phyloP scores from a whole-genome alignment of 2,113 vertebrate species.

The Thamnaconus septentrionalis region DNA sequence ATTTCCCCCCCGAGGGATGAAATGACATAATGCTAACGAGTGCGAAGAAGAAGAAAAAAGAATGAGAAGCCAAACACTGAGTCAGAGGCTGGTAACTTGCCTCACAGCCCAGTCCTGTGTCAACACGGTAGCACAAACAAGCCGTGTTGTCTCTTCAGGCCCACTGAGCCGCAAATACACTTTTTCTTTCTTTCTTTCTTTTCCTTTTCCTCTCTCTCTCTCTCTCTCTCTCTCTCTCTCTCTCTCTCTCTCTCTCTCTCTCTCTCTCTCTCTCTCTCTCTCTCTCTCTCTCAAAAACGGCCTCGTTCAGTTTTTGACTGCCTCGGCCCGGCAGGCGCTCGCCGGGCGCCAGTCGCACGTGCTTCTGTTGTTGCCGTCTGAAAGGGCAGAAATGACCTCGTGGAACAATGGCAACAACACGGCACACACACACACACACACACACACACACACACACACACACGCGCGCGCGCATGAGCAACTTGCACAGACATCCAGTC shows the following conservation, averaged over 20 bases:
- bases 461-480: no score
- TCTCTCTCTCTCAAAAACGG: background rate
- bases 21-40: slow-evolving; percentile 55
- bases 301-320: slow-evolving; percentile 26
- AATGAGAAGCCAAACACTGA: slow-evolving; percentile 64
- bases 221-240: no score
- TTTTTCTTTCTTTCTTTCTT: background rate
- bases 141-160: slow-evolving; percentile 38
- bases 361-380: slow-evolving; percentile 23
- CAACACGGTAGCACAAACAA: slow-evolving; percentile 47
- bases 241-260: background rate
- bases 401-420: slow-evolving; percentile 4
- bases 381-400: slow-evolving; percentile 32
- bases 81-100: slow-evolving; percentile 64
- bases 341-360: background rate
- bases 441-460: no score
- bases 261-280: no score
- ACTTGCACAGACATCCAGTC: background rate
- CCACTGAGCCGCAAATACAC: slow-evolving; percentile 42
- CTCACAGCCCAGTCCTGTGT: slow-evolving; percentile 54
- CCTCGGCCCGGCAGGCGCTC: slow-evolving; percentile 48
- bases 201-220: background rate
- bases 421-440: no score
- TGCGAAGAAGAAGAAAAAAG: slow-evolving; percentile 13
- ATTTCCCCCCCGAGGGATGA: slow-evolving; percentile 45